These are phyloP conservation scores for Tetrax tetrax DNA, from an alignment of 2,113 vertebrate genomes.

Conservation along the genomic window DNA sequence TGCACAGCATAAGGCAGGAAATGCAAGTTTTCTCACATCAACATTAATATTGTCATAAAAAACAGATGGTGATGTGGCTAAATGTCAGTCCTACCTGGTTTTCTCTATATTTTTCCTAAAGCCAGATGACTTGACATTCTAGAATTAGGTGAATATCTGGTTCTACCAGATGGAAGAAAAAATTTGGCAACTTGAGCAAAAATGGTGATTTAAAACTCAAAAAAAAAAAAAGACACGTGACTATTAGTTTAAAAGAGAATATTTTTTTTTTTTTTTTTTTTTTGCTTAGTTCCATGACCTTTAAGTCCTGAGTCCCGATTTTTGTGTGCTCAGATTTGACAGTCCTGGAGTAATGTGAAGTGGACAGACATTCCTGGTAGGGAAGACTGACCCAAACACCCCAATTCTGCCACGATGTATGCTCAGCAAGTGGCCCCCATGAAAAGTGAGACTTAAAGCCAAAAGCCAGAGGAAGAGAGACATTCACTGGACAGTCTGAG, in stretches of 20 bases:
- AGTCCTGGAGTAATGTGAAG: background rate
- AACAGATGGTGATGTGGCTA: fast-evolving
- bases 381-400: background rate
- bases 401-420: fast-evolving
- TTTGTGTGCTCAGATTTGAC: background rate
- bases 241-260: background rate
- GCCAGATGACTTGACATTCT: background rate
- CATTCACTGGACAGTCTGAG: background rate
- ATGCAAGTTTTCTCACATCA: background rate
- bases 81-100: background rate
- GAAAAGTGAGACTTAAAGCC: background rate
- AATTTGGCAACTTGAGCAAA: background rate
- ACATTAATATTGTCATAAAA: background rate
- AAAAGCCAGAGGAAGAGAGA: background rate
- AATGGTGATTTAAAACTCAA: background rate
- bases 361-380: background rate
- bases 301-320: background rate
- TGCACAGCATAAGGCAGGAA: background rate
- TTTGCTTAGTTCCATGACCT: background rate
- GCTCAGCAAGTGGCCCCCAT: background rate
- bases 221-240: background rate
- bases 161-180: background rate
- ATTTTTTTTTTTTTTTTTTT: background rate
- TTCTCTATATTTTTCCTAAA: background rate
- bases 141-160: background rate